A percentile compares a stretch with the other conserved stretches of the same genome.
These are phyloP conservation scores for Cyrtorhinus lividipennis DNA, from an alignment of 1,140 invertebrate genomes.

Conservation along the genomic window DNA sequence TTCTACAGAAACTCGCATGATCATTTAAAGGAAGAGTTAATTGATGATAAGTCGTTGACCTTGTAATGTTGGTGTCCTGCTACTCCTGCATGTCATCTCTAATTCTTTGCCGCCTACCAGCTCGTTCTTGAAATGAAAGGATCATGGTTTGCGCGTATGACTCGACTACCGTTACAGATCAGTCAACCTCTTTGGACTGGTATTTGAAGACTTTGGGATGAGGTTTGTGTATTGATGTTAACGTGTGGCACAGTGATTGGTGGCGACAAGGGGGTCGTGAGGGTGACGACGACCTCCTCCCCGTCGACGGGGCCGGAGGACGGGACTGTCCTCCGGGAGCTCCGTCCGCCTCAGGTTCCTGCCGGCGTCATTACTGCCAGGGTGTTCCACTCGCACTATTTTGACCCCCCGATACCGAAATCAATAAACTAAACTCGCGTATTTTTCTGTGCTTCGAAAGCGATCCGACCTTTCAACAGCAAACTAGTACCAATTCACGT, in stretches of 20 bases:
- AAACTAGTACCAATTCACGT: not conserved
- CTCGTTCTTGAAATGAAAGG: too few relatives aligned
- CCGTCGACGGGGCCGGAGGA: not conserved
- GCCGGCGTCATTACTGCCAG: not conserved
- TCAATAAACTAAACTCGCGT: not conserved
- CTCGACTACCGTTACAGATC: too few relatives aligned
- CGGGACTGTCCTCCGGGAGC: not conserved
- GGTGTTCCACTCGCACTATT: not conserved
- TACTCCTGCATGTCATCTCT: too few relatives aligned
- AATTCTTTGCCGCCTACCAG: too few relatives aligned
- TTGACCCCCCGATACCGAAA: not conserved
- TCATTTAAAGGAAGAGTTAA: too few relatives aligned
- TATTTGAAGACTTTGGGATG: constrained; percentile 5
- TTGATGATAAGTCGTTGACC: too few relatives aligned
- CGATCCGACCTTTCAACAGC: not conserved
- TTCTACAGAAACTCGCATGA: too few relatives aligned
- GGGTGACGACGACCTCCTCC: constrained; percentile 21
- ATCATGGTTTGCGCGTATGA: too few relatives aligned
- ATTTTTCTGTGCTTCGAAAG: too few relatives aligned
- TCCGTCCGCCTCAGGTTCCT: not conserved
- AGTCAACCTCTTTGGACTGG: not conserved
- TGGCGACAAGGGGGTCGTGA: constrained; percentile 22
- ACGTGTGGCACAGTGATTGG: constrained; percentile 24
- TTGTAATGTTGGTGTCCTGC: too few relatives aligned
- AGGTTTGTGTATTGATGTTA: constrained; percentile 23